Evolutionary conservation across 2,888 invertebrate genomes (phyloP), one percentile per base, ranked within the genome.

Genomic region (Leptopilina syphax): DNA sequence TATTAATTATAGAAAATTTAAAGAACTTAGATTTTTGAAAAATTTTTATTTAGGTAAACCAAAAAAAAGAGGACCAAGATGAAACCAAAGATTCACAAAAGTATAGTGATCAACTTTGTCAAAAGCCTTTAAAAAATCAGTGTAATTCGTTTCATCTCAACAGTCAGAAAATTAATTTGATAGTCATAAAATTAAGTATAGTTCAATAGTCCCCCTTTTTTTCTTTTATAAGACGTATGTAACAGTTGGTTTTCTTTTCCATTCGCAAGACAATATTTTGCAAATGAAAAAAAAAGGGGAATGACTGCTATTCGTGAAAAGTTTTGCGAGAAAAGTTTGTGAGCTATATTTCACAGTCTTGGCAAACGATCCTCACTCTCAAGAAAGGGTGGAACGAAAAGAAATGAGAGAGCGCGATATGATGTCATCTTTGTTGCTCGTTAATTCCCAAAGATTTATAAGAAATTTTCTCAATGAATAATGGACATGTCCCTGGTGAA

Each of bases 381-480:
- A 1, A 44, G 3, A 50, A 10, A 50, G 50, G 50, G 12, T 78
- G 80, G 80, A 78, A 84, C 83, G 79, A 83, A 78, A 82, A 82
- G 84, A 86, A 86, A 86, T 86, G 85, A 85, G 83, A 85, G 85
- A 86, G 86, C 86, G 83, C 10, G 84, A 83, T 18, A 18, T 18
- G 18, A 18, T 18, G 18, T 18, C 44, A 87, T 90, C 88, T 90
- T 90, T 88, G 86, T 83, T 85, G 88, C 90, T 91, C 90, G 89
- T 91, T 91, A 91, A 91, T 91, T 89, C 86, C 83, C 83, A 76
- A 86, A 89, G 90, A 91, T 91, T 90, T 91, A 91, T 91, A 84
- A 87, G 84, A 82, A 79, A 83, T 88, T 87, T 87, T 84, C 84
- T 81, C 78, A 79, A 81, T 89, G 89, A 90, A 87, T 90, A 90